These are phyloP conservation scores for Ectemnius cavifrons DNA, from an alignment of 2,888 invertebrate genomes.

Conservation along the genomic window DNA sequence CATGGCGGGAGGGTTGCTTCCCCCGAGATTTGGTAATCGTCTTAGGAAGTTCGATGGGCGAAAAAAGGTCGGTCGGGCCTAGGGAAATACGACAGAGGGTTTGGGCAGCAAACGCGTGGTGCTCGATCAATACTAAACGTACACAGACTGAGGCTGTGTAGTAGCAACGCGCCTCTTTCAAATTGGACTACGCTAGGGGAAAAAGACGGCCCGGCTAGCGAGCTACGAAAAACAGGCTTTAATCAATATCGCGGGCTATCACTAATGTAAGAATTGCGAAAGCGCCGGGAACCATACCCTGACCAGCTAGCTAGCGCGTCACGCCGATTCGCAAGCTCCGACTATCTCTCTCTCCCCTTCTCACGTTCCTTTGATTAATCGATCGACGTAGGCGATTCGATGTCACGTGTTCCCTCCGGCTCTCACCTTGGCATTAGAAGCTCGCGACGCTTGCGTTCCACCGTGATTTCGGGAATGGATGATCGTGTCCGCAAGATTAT, in stretches of 20 bases:
- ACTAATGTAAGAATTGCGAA: background rate
- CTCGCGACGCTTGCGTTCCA: too few relatives aligned
- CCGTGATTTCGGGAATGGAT: too few relatives aligned
- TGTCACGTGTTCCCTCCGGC: background rate
- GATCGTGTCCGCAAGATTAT: slow-evolving; percentile 24
- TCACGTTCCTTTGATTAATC: slow-evolving; percentile 4
- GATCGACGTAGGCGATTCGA: background rate
- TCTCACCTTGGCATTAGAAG: background rate
- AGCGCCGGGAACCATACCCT: background rate
- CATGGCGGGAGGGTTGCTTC: too few relatives aligned
- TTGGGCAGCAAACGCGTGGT: slow-evolving; percentile 36
- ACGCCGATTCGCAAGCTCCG: background rate
- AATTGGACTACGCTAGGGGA: slow-evolving; percentile 39
- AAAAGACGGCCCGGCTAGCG: slow-evolving; percentile 21
- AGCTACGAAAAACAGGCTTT: background rate
- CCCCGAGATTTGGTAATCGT: background rate
- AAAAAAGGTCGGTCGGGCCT: slow-evolving; percentile 28
- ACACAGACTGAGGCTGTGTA: slow-evolving; percentile 45
- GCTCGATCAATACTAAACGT: slow-evolving; percentile 71
- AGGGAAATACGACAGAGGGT: slow-evolving; percentile 41
- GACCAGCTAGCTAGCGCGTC: background rate
- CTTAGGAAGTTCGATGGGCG: slow-evolving; percentile 12
- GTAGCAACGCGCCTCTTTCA: slow-evolving; percentile 34
- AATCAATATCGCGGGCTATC: slow-evolving; percentile 13
- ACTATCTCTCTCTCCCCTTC: background rate